These are phyloP conservation scores for Cotesia congregata DNA, from an alignment of 2,888 invertebrate genomes.

Conservation along the genomic window DNA sequence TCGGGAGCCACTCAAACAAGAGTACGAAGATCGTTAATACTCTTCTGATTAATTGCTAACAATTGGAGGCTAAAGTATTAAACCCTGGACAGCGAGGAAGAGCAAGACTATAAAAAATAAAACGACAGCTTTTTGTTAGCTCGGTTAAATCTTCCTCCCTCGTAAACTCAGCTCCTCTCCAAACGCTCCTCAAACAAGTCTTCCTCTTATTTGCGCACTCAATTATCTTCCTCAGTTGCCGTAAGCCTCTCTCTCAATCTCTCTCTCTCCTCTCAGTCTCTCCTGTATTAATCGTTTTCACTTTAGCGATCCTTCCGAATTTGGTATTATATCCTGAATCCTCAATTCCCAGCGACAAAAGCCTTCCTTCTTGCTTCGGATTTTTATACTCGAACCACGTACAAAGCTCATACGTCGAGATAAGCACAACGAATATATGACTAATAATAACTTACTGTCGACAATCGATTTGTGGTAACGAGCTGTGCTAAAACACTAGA, in stretches of 20 bases:
- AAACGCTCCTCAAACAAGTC: background rate
- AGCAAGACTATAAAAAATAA: background rate
- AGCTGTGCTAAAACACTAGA: background rate
- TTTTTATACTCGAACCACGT: conserved; percentile 38
- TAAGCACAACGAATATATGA: conserved; percentile 28
- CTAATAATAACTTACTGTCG: conserved; percentile 4
- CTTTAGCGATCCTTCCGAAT: conserved; percentile 28
- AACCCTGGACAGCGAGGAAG: background rate
- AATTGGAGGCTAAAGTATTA: background rate
- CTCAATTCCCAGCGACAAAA: conserved; percentile 11
- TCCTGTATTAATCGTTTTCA: conserved; percentile 37
- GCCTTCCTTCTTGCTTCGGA: conserved; percentile 18
- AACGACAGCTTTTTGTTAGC: background rate
- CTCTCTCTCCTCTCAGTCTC: conserved; percentile 23
- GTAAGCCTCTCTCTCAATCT: conserved; percentile 2
- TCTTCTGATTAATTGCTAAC: background rate
- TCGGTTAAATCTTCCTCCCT: background rate
- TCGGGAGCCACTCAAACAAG: conserved; percentile 3
- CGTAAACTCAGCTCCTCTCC: background rate
- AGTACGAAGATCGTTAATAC: conserved; percentile 6
- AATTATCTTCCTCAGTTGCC: conserved; percentile 20
- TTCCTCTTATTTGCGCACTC: conserved; percentile 2
- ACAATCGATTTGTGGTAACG: conserved; percentile 33
- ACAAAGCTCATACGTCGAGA: conserved; percentile 33
- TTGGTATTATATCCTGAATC: background rate